Conservation (phyloP, 2,797 vertebrate genomes). For the Fratercula arctica region DNA sequence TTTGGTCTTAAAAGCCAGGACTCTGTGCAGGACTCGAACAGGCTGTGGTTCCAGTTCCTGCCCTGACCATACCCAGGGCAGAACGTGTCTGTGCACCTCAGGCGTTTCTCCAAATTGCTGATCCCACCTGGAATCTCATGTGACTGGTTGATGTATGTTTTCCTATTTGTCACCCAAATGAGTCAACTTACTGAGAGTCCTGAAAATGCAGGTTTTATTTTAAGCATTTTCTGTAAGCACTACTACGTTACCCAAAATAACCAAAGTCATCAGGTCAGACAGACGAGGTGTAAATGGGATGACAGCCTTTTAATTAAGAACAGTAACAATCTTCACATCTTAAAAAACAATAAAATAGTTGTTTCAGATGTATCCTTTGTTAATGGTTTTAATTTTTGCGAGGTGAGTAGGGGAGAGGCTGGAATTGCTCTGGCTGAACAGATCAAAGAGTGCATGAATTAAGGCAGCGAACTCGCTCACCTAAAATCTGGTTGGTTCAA, state of each 20-base stretch:
- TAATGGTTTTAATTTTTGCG: background rate
- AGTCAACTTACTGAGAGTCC: background rate
- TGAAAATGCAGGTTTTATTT: constrained; percentile 11
- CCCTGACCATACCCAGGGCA: background rate
- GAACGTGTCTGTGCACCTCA: background rate
- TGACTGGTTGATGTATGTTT: background rate
- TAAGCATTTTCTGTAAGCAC: background rate
- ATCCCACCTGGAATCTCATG: background rate
- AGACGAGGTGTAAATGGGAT: background rate
- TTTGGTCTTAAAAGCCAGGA: background rate
- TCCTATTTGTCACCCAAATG: background rate
- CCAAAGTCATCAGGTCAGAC: background rate
- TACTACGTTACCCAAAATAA: background rate
- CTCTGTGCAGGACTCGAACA: too few relatives aligned
- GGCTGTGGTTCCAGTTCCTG: background rate
- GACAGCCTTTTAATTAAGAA: constrained; percentile 10
- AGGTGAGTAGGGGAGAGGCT: background rate
- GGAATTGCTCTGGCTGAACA: background rate
- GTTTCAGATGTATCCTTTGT: background rate
- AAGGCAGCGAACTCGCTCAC: background rate
- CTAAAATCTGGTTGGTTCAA: background rate
- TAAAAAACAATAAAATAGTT: background rate
- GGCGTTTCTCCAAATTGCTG: background rate
- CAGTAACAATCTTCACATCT: background rate
- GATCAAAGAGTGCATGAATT: background rate